Evolutionary conservation across 2,888 invertebrate genomes (phyloP), one percentile per base, ranked within the genome.

Genomic region (Cecidostiba fungosa): DNA sequence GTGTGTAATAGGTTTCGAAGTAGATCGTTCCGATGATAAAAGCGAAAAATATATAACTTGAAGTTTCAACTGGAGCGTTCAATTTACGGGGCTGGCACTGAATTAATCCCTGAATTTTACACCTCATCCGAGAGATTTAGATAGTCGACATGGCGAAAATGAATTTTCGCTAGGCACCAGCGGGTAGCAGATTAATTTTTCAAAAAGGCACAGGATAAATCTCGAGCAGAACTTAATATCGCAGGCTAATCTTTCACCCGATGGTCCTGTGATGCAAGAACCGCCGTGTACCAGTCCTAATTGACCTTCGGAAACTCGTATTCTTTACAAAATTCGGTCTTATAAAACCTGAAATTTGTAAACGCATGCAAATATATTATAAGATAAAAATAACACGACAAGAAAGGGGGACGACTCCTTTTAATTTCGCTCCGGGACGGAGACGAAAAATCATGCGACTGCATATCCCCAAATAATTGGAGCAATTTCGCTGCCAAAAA

Each of bases 201-300:
- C 62, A 66, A 29, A 66, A 54, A 54, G 26, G 26, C 1, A 32
- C 16, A n/a, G 47, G 50, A 76, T 76, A 54, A 76, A 76, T 54
- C 26, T 54, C n/a, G n/a, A 16, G n/a, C 16, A 19, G 39, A 26
- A 76, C 47, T 76, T 76, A 50, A 76, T 76, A 76, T 76, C 76
- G 76, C 19, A 19, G 47, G 76, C 29, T 54, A 19, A 54, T 54
- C 76, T 76, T n/a, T 73, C 47, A 73, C 26, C 10, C 47, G 23
- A n/a, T 4, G 47, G 26, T 16, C 14, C 62, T 23, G 62, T 0
- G 54, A 59, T 59, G 54, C n/a, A 5, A n/a, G n/a, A 59, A 43
- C 10, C 36, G 32, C 32, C 32, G 1, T 32, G 32, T 32, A 32
- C 32, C 32, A 4, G 32, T 32, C 32, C 36, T 43, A 43, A 43